These are phyloP conservation scores for Delphinus delphis DNA, from an alignment of 2,113 vertebrate species.

Conservation along the genomic window DNA sequence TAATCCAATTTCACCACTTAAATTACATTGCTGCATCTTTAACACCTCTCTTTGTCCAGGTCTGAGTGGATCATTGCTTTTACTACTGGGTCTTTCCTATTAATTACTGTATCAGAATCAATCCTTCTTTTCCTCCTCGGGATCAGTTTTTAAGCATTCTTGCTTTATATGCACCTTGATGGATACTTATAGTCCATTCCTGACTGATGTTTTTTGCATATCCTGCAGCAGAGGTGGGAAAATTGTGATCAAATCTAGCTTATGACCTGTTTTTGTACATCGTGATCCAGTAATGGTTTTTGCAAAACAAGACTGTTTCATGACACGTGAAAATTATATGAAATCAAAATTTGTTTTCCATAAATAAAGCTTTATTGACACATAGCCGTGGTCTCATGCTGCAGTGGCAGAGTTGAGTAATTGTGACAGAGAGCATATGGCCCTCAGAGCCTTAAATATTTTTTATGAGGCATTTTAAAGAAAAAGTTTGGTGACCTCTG, in stretches of 20 bases:
- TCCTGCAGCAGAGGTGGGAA: neutral
- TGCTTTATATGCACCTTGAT: neutral
- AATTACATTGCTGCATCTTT: neutral
- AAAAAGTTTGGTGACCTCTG: neutral
- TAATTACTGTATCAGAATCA: neutral
- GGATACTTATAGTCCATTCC: neutral
- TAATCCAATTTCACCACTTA: neutral
- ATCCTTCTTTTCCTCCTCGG: neutral
- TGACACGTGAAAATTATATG: neutral
- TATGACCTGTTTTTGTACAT: neutral
- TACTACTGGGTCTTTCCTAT: neutral
- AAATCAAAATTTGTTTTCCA: neutral
- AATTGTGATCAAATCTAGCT: neutral
- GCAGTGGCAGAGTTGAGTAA: neutral
- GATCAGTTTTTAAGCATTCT: neutral
- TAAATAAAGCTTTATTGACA: neutral
- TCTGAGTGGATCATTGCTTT: neutral
- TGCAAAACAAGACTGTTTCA: neutral
- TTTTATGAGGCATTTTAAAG: neutral
- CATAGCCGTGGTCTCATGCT: neutral
- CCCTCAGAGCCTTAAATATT: neutral
- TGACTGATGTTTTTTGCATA: neutral
- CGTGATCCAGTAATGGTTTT: neutral
- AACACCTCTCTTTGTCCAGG: neutral
- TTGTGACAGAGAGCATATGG: neutral